A percentile compares a stretch with the other conserved stretches of the same genome.
Conservation (phyloP, 2,888 invertebrate genomes). For the Xylota segnis region DNA sequence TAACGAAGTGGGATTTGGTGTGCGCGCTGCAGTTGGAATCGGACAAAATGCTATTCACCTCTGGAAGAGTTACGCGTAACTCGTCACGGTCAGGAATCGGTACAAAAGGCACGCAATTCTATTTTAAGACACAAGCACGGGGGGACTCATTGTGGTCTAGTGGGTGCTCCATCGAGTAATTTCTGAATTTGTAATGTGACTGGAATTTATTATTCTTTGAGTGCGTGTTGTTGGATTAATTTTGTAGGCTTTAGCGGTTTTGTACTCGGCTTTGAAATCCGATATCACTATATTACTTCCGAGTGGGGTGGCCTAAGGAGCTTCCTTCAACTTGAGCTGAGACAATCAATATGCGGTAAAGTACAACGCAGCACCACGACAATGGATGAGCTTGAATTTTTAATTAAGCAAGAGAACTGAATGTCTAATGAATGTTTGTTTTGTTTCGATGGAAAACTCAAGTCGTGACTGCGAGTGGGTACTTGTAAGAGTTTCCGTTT, state of each 20-base stretch:
- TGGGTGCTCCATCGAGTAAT: conserved; percentile 22
- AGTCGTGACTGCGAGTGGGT: conserved; percentile 21
- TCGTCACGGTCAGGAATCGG: conserved; percentile 44
- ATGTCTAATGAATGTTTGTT: conserved; percentile 60
- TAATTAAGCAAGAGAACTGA: conserved; percentile 59
- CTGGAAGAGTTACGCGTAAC: conserved; percentile 34
- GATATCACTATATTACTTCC: conserved; percentile 59
- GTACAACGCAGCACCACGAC: conserved; percentile 53
- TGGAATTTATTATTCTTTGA: conserved; percentile 53
- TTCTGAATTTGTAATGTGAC: conserved; percentile 52
- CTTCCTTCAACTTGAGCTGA: conserved; percentile 53
- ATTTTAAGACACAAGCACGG: conserved; percentile 26
- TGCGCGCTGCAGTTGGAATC: conserved; percentile 15
- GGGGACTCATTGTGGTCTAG: conserved; percentile 20
- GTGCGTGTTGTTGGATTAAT: conserved; percentile 7
- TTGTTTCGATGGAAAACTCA: conserved; percentile 26
- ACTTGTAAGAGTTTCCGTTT: conserved; percentile 33
- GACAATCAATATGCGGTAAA: conserved; percentile 39
- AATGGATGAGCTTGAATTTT: conserved; percentile 61
- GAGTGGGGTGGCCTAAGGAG: conserved; percentile 44
- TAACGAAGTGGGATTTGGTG: conserved; percentile 40
- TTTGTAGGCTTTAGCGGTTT: conserved; percentile 43
- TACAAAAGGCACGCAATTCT: conserved; percentile 42
- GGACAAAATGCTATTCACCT: conserved; percentile 46
- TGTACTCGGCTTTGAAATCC: conserved; percentile 45